These are phyloP conservation scores for Tuta absoluta DNA, from an alignment of 2,888 invertebrate species.

Conservation along the genomic window DNA sequence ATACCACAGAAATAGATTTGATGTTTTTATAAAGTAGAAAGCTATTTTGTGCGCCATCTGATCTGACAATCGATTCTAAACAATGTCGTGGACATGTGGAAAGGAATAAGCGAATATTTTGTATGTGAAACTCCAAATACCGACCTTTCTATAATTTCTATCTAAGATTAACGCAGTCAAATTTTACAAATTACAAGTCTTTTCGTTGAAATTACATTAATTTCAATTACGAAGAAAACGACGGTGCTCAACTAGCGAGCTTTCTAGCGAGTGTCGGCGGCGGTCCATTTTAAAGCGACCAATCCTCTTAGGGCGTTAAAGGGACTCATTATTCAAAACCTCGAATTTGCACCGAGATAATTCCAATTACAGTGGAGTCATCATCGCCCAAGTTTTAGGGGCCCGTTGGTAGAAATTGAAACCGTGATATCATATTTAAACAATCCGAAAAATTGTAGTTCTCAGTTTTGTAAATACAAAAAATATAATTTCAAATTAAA, in stretches of 20 bases:
- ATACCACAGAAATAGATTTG: too few species aligned
- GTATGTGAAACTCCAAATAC: background rate
- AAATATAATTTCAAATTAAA: too few species aligned
- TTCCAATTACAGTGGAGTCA: conserved; percentile 61
- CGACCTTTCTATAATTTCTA: background rate
- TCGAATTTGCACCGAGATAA: conserved; percentile 61
- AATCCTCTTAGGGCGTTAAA: conserved; percentile 58
- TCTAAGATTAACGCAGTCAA: background rate
- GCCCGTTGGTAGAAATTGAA: conserved; percentile 16
- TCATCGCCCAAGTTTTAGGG: conserved; percentile 39
- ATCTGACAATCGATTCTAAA: too few species aligned
- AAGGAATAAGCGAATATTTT: too few species aligned
- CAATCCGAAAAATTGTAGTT: too few species aligned
- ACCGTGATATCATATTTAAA: background rate
- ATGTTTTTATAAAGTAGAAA: too few species aligned
- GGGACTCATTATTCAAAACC: conserved; percentile 63
- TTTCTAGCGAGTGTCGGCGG: conserved; percentile 13
- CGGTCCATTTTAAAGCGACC: conserved; percentile 28
- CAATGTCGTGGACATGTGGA: too few species aligned
- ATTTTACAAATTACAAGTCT: conserved; percentile 19
- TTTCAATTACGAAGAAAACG: conserved; percentile 17
- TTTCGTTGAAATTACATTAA: conserved; percentile 13
- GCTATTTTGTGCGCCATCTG: too few species aligned
- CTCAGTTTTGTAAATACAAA: too few species aligned
- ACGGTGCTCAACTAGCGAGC: conserved; percentile 22